Evolutionary conservation across 2,113 vertebrate species (phyloP).

Genomic region (Gambusia affinis): DNA sequence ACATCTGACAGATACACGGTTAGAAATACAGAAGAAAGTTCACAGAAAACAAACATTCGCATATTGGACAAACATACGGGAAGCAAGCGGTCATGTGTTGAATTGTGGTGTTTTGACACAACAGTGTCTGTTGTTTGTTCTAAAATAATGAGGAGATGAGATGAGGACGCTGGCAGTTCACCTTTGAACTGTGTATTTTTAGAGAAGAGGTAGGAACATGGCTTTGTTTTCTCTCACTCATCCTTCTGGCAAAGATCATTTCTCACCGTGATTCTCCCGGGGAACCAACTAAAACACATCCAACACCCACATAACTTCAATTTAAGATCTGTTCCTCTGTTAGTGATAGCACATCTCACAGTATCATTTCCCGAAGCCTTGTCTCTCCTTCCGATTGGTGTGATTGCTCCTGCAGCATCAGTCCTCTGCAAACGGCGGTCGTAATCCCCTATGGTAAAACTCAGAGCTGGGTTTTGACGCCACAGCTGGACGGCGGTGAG

Average conservation of each 20-base stretch:
- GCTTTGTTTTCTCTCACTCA: conserved; percentile 39
- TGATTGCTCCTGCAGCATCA: conserved; percentile 36
- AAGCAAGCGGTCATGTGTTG: conserved; percentile 7
- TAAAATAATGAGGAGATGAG: conserved; percentile 49
- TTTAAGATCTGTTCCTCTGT: conserved; percentile 56
- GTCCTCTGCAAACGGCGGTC: conserved; percentile 6
- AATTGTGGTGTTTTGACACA: conserved; percentile 29
- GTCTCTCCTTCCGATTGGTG: conserved; percentile 27
- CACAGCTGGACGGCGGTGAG: conserved; percentile 2
- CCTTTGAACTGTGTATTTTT: conserved; percentile 52
- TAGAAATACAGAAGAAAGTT: conserved; percentile 2
- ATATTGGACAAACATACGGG: conserved; percentile 10
- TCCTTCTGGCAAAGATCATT: conserved; percentile 64
- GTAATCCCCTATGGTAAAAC: conserved; percentile 18
- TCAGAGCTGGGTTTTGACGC: conserved; percentile 4
- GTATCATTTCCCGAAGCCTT: conserved; percentile 20
- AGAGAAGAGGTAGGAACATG: conserved; percentile 40
- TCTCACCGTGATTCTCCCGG: conserved; percentile 54
- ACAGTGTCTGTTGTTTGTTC: conserved; percentile 39
- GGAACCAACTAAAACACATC: conserved; percentile 67
- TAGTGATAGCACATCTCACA: conserved; percentile 55
- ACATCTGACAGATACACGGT: conserved; percentile 2
- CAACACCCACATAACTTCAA: conserved; percentile 69
- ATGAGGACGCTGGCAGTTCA: conserved; percentile 47
- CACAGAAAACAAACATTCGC: conserved; percentile 8